Evolutionary conservation across 2,888 invertebrate species (phyloP), one percentile per base, ranked within the genome.

Genomic region (Leptinotarsa rubiginosa): DNA sequence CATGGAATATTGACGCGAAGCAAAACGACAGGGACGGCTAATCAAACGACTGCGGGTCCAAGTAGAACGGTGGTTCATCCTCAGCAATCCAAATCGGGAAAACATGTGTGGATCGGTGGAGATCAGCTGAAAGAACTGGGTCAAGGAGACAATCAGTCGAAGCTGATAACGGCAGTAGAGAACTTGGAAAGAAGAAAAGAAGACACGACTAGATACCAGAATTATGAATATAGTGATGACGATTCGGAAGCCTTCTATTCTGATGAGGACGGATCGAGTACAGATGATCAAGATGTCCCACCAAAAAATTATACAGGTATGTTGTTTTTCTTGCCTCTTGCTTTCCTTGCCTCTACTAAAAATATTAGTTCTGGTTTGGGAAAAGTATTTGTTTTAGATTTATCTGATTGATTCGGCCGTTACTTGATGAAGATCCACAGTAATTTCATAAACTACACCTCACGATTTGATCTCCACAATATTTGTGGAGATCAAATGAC

Each of bases 91-190:
- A 87, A 87, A 80, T 85, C 86, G 4, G 89, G 91, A 79, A 91
- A 91, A 54, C 90, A 90, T 81, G 91, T 91, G 76, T 92, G 92
- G 92, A 91, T 91, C 20, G 91, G 91, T 52, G 91, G 91, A 3
- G 91, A 91, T 75, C 90, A 90, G 78, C 83, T 91, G 54, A 89
- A 89, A 80, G 90, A 91, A 56, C 88, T 90, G 18, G 89, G 88
- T 18, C 89, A 88, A 72, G 91, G 90, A 73, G 91, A 91, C 69
- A 91, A 91, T 79, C 90, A 91, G 80, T 90, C 90, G 15, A 92
- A 91, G 82, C 84, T 92, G 5, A 91, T 93, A 54, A 93, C 92
- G 80, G 92, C 92, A 0, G 92, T 93, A 0, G 91, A 91, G 20
- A 92, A 91, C 77, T 90, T 92, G 47, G 91, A 91, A 81, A 90